A percentile compares a stretch with the other conserved stretches of the same genome.
Conservation (phyloP, 2,113 vertebrate genomes). For the Ceyx melanurus region DNA sequence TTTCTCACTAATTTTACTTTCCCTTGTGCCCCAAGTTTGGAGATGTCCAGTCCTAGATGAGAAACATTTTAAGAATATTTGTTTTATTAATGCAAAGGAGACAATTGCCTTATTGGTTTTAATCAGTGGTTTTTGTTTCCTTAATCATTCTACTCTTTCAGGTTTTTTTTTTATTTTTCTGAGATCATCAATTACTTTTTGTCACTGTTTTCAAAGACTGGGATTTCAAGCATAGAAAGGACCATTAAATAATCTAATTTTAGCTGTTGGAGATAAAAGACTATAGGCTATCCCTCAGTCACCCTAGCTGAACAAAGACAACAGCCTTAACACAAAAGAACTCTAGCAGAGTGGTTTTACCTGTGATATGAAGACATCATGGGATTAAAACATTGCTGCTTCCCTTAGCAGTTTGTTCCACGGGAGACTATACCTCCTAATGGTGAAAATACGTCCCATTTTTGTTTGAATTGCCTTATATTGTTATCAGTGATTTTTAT, state of each 20-base stretch:
- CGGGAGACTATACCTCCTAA: neutral
- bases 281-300: neutral
- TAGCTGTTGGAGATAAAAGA: neutral
- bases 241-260: neutral
- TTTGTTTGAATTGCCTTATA: slow-evolving; percentile 1
- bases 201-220: neutral
- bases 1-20: neutral
- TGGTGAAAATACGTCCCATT: neutral
- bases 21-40: neutral
- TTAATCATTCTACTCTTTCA: neutral
- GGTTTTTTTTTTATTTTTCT: neutral
- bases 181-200: neutral
- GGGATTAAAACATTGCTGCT: neutral
- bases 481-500: slow-evolving; percentile 20
- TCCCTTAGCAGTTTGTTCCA: neutral
- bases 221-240: neutral
- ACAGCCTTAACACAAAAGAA: neutral
- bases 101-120: neutral
- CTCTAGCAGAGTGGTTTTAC: neutral
- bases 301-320: neutral
- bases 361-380: neutral
- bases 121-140: neutral
- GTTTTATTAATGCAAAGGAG: neutral
- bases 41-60: neutral
- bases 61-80: neutral